Conservation (phyloP, 2,797 vertebrate genomes). For the Thalassophryne amazonica region DNA sequence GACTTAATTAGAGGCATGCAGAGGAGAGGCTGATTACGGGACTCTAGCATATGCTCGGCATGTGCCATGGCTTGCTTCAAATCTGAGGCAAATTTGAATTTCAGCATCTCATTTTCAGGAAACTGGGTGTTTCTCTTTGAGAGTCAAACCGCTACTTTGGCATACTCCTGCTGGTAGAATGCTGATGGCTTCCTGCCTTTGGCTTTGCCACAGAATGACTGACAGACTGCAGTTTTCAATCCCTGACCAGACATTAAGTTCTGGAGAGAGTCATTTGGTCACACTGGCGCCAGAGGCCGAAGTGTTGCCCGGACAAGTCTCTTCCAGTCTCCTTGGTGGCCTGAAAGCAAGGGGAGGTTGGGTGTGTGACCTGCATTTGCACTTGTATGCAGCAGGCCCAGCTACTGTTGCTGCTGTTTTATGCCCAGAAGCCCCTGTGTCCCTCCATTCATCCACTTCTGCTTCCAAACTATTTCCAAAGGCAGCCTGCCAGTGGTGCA, state of each 20-base stretch:
- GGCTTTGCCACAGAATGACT: constrained; percentile 69
- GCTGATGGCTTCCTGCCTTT: constrained; percentile 71
- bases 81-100: constrained; percentile 64
- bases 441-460: constrained; percentile 70
- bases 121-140: constrained; percentile 64
- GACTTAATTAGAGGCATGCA: constrained; percentile 77
- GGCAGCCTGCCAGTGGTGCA: constrained; percentile 68
- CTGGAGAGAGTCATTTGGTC: constrained; percentile 72
- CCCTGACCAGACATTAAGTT: constrained; percentile 73
- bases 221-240: constrained; percentile 64
- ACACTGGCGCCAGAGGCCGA: constrained; percentile 71
- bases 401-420: constrained; percentile 80
- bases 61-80: constrained; percentile 58
- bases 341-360: constrained; percentile 78
- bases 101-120: constrained; percentile 71
- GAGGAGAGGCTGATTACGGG: constrained; percentile 57
- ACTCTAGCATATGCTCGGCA: constrained; percentile 69
- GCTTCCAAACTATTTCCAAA: constrained; percentile 68
- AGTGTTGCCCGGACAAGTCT: constrained; percentile 77
- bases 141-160: constrained; percentile 71
- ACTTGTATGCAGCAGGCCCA: constrained; percentile 75
- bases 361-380: constrained; percentile 83
- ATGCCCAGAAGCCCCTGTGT: constrained; percentile 69
- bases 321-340: constrained; percentile 74
- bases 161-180: constrained; percentile 50